Evolutionary conservation across 2,797 vertebrate species (phyloP).

Genomic region (Chelidonichthys spinosus): DNA sequence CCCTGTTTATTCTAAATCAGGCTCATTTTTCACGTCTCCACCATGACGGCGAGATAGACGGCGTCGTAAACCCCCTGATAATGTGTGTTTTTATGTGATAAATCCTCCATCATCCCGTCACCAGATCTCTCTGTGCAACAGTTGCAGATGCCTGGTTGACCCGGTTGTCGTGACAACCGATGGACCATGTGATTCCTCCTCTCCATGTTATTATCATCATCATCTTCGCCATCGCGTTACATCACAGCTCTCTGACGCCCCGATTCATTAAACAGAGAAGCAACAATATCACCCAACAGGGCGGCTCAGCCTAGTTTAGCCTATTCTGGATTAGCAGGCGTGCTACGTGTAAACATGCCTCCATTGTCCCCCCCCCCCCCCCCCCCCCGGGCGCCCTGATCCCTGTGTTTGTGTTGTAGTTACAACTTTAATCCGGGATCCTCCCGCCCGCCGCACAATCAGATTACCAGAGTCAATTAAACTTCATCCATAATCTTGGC

Average conservation of each 20-base stretch:
- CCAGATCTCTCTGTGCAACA: background rate
- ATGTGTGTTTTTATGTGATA: too few species aligned
- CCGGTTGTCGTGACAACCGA: too few species aligned
- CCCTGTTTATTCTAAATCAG: too few species aligned
- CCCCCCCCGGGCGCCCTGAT: conserved; percentile 64
- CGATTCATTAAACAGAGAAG: conserved; percentile 67
- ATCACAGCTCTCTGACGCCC: conserved; percentile 59
- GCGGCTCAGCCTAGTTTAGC: conserved; percentile 48
- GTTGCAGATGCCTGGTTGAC: background rate
- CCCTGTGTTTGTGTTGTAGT: conserved; percentile 71
- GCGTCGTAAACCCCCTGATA: too few species aligned
- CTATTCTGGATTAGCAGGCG: conserved; percentile 68
- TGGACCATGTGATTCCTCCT: conserved; percentile 42
- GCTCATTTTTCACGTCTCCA: too few species aligned
- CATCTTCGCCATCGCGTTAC: conserved; percentile 64
- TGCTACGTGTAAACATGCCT: conserved; percentile 66
- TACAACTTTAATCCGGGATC: conserved; percentile 78
- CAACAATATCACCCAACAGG: conserved; percentile 54
- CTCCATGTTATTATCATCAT: conserved; percentile 68
- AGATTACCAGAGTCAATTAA: conserved; percentile 80
- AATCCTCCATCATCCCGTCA: too few species aligned
- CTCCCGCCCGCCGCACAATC: conserved; percentile 63
- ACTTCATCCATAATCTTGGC: conserved; percentile 75
- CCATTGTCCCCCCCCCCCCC: conserved; percentile 56
- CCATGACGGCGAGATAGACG: too few species aligned